phyloP scores from a whole-genome alignment of 2,113 vertebrate genomes.

The Emydocephalus ijimae region DNA sequence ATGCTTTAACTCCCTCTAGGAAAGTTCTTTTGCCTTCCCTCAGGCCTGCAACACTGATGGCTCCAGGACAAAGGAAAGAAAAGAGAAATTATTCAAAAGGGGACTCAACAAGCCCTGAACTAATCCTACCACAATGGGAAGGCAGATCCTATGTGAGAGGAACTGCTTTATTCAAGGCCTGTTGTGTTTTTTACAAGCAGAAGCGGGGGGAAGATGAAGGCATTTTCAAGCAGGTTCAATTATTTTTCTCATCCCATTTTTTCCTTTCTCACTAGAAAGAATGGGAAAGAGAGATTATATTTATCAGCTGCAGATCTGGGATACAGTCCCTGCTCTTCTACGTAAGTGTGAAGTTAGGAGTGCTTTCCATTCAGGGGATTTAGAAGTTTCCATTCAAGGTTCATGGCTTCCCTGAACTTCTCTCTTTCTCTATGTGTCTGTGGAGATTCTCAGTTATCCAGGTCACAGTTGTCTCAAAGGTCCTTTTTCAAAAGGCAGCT shows the following conservation, averaged over 20 bases:
- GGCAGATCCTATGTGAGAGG: background rate
- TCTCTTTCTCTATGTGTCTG: background rate
- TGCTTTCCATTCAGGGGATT: background rate
- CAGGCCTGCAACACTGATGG: background rate
- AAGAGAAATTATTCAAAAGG: background rate
- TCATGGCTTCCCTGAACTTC: background rate
- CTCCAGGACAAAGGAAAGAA: background rate
- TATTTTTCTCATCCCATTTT: background rate
- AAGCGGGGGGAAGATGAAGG: fast-evolving
- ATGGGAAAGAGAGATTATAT: background rate
- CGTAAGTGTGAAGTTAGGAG: background rate
- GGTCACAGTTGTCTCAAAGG: background rate
- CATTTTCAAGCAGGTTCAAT: background rate
- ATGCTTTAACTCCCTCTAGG: background rate
- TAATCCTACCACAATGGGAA: background rate
- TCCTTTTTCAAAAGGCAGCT: background rate
- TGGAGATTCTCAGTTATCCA: background rate
- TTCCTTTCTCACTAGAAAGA: background rate
- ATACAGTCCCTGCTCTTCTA: background rate
- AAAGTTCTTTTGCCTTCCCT: background rate
- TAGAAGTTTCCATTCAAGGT: background rate
- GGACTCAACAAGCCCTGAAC: background rate
- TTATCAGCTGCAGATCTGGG: background rate
- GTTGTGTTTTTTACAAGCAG: background rate
- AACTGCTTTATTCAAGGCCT: background rate